Base-by-base conservation (phyloP, 2,797 vertebrate species). In the Rhinogobio ventralis region DNA sequence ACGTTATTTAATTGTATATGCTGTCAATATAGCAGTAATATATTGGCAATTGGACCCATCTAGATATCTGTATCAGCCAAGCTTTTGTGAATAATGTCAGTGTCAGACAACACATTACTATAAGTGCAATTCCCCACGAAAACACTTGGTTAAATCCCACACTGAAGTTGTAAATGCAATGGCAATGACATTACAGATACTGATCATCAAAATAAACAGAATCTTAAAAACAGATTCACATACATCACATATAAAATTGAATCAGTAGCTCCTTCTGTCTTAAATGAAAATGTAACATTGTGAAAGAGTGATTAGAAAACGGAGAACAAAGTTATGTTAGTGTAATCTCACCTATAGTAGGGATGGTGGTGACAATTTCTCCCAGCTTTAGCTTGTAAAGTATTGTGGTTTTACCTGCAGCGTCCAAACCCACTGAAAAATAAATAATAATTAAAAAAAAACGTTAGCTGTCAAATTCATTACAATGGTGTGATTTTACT, bases 341-440 rank as follows among this genome's bases (percentile, higher is more conserved):
- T 28, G 14, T 6, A 39, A 64, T 79, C 95, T 96, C 93, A 98
- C 97, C 97, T 85, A 98, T 98, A 83, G 97, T 98, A 84, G 97
- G 97, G 91, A 98, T 98, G 73, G 97, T 98, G 85, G 96, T 98
- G 86, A 98, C 97, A 72, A 98, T 96, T 93, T 98, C 96, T 2
- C 97, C 97, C 15, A 98, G 94, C 91, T 98, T 97, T 90, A 97
- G 90, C 91, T 97, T 97, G 93, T 97, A 98, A 81, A 97, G 93
- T 88, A 98, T 97, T n/a, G 97, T 97, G 1, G 97, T 97, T 94
- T 98, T 97, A 83, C 97, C 97, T 0, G 97, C 97, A 64, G 97
- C 97, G 89, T 97, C 97, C 89, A 98, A 91, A 49, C 97, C 97
- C 90, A 98, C 97, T 98, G 88, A 53, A 64, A 72, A 11, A 20